Base-by-base conservation (phyloP, 2,888 invertebrate species). In the Leptopterna dolabrata region DNA sequence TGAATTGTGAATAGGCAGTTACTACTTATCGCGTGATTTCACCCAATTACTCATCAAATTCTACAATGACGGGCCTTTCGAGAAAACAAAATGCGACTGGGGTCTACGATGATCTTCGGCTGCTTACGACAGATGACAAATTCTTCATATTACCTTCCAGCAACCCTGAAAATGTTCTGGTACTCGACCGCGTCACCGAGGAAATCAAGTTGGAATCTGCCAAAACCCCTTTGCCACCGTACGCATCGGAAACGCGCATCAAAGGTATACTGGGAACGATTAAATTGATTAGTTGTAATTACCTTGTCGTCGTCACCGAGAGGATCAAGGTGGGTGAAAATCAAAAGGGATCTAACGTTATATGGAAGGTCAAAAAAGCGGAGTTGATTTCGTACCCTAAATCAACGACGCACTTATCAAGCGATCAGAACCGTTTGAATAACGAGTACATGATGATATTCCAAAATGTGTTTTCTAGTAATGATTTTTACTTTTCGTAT, bases 401-500 rank as follows among this genome's bases (percentile, higher is more conserved):
- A 90, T 96, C 97, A 27, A 94, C 95, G 51, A 93, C 96, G 84
- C 98, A 98, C 92, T 94, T 99, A 97, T 95, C 70, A 95, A 95
- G 89, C 95, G 91, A 91, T 36, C 93, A 96, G 95, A 94, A 95
- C 90, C 94, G 95, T 89, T 96, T 97, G 91, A 98, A 99, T 92
- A 94, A 94, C 89, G 93, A 94, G 6, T 99, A 99, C 91, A 93
- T 98, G 90, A 94, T 94, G 7, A 97, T 99, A 97, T 91, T 99
- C 14, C 95, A 96, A 88, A 93, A 94, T 88, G 95, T 97, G 0
- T 93, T 99, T 85, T 94, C 95, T 55, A 96, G 96, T 0, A 97
- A 97, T 0, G 95, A 95, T 90, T 96, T 97, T 90, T 99, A 98
- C 92, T 99, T 97, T 93, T 98, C 98, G 19, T 97, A 97, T 90